Base-by-base conservation (phyloP, 2,888 invertebrate species). In the Anoplius nigerrimus region DNA sequence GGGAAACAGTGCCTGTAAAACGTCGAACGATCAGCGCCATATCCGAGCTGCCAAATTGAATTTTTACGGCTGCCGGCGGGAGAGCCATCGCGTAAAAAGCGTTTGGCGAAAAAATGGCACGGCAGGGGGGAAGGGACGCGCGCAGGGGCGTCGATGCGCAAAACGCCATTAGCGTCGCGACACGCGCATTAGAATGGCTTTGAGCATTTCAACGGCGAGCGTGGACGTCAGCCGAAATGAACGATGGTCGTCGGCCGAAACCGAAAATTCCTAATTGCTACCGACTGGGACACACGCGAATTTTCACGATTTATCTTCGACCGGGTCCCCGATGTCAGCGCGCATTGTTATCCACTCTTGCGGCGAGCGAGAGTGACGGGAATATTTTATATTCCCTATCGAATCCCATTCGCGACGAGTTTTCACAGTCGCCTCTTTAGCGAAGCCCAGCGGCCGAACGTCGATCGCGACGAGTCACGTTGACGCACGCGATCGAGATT, bases 21-120 rank as follows among this genome's bases (percentile, higher is more conserved):
- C 54, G 27, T 22, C 46, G 45, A 6, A 62, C 43, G 65, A 66
- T 34, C 65, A 65, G 55, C 66, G 63, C 66, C 51, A 51, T 55
- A 62, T 43, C 48, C 67, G 16, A 51, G 45, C 63, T 60, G 66
- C 43, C 20, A 46, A 66, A 69, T 66, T 66, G 69, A 60, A 66
- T 66, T 66, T 69, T 66, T 67, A 27, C 57, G 53, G 52, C 63
- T 56, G 57, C 42, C 24, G 43, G 22, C 51, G 63, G 48, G 20
- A 66, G 34, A 43, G 43, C 11, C 16, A 2, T 15, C 42, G 42
- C n/a, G 56, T 51, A 66, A 56, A 66, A 62, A 63, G 51, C 56
- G 56, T 48, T 55, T 16, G 56, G 22, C 6, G 16, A 46, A 48
- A 59, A 66, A 55, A 34, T 51, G 24, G 21, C 48, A 18, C 51